Percentiles rank a stretch among this genome's conserved stretches.
phyloP scores from a whole-genome alignment of 2,113 vertebrate species.

The Ceuthmochares aereus region DNA sequence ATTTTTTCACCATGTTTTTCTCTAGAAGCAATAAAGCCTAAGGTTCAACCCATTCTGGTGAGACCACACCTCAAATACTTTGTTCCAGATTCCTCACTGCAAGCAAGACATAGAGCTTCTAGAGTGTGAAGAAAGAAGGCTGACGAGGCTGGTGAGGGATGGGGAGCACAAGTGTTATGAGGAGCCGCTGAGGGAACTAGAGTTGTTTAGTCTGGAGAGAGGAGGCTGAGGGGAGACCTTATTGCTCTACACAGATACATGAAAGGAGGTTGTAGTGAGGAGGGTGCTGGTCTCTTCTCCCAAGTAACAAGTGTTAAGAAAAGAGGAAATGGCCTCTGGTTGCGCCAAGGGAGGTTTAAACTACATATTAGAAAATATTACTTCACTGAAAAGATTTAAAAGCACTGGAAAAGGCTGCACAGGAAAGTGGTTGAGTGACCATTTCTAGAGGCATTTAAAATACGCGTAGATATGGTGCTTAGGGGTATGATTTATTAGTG shows the following conservation, averaged over 20 bases:
- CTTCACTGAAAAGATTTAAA: fast-evolving
- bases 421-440: too few species aligned
- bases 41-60: not conserved
- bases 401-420: not conserved
- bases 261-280: not conserved
- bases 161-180: fast-evolving
- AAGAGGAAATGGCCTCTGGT: fast-evolving
- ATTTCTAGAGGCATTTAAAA: not conserved
- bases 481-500: too few species aligned
- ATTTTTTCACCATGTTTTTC: not conserved
- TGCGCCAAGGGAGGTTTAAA: fast-evolving
- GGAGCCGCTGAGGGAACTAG: fast-evolving
- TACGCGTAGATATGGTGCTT: too few species aligned
- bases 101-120: not conserved
- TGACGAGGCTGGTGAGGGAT: fast-evolving
- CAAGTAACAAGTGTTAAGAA: not conserved
- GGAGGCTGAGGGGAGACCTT: not conserved
- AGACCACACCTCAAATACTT: too few species aligned
- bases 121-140: fast-evolving
- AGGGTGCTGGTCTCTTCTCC: too few species aligned
- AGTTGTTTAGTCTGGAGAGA: not conserved
- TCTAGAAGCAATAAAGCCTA: not conserved
- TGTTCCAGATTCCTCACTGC: too few species aligned
- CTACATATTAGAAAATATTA: not conserved
- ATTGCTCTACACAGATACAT: fast-evolving